Base-by-base conservation (phyloP, 1,140 invertebrate genomes). In the Heliconius congener region DNA sequence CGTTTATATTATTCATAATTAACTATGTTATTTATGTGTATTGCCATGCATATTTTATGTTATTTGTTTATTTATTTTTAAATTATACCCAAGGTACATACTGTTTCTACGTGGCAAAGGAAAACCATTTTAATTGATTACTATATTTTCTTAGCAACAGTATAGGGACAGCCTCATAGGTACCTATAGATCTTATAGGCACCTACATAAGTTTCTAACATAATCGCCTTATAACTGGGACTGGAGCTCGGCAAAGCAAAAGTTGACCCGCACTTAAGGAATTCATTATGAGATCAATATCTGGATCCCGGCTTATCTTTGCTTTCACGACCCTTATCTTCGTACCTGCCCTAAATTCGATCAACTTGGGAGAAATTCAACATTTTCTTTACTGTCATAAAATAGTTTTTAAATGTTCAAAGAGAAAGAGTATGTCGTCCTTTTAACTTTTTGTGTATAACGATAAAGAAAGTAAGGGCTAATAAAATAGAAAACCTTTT, bases 211-310 rank as follows among this genome's bases (percentile, higher is more conserved):
- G 11, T 27, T 66, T 16, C 27, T 30, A 11, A 66, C 23, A 27
- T 66, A 66, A 66, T 66, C 60, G 60, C 60, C 60, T 66, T 66
- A 66, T 30, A 19, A 8, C 23, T 66, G 60, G 60, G 27, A 66
- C 60, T 66, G n/a, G 55, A n/a, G 52, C 19, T 27, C n/a, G 55
- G 23, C 60, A 66, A 66, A 30, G 60, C 27, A 30, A 66, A 66
- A 66, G 60, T 30, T 66, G 60, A 66, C 60, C 27, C 60, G 60
- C 60, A 66, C 60, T 66, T 30, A 60, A 66, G 60, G 60, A 66
- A 66, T 66, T 66, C 60, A 66, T 66, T 66, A 66, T 66, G 60
- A 66, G 60, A 66, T 66, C 60, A 66, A 66, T 66, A 66, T 66
- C 27, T 27, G 60, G 11, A 66, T 66, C 60, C 60, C 60, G 60